phyloP scores from a whole-genome alignment of 1,140 invertebrate species.

The Lordiphosa collinella region DNA sequence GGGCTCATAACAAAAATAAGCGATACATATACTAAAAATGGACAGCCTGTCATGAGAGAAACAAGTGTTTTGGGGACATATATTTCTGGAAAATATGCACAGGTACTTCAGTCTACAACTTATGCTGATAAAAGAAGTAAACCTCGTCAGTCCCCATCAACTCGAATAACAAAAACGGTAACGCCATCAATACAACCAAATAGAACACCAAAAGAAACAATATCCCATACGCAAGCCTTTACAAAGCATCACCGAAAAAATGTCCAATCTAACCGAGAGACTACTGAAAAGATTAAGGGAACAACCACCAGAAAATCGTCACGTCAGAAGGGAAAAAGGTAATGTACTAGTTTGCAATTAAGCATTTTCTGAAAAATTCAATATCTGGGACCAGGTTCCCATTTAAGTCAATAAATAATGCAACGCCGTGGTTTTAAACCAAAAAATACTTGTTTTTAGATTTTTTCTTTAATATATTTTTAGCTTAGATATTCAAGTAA shows the following conservation, averaged over 20 bases:
- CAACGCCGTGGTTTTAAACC: no score
- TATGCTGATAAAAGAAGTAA: constrained; percentile 48
- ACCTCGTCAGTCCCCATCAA: constrained; percentile 35
- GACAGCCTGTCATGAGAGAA: background rate
- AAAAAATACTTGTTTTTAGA: no score
- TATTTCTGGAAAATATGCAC: constrained; percentile 33
- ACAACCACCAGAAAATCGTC: constrained; percentile 51
- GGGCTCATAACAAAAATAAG: constrained; percentile 27
- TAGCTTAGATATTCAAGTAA: no score
- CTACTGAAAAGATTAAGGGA: constrained; percentile 21
- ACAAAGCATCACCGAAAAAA: constrained; percentile 47
- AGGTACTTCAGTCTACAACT: constrained; percentile 23
- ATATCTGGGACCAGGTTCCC: no score
- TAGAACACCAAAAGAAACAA: constrained; percentile 32
- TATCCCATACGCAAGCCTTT: constrained; percentile 13
- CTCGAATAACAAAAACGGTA: constrained; percentile 51
- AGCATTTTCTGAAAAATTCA: no score
- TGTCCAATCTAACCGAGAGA: constrained; percentile 20
- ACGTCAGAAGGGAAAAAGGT: constrained; percentile 60
- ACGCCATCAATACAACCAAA: constrained; percentile 37
- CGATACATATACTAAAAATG: constrained; percentile 23
- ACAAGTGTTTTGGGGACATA: constrained; percentile 26
- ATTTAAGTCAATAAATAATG: no score
- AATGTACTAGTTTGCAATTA: no score
- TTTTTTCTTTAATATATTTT: no score